Evolutionary conservation across 2,888 invertebrate species (phyloP), one percentile per base, ranked within the genome.

Genomic region (Mactromeris polynyma): DNA sequence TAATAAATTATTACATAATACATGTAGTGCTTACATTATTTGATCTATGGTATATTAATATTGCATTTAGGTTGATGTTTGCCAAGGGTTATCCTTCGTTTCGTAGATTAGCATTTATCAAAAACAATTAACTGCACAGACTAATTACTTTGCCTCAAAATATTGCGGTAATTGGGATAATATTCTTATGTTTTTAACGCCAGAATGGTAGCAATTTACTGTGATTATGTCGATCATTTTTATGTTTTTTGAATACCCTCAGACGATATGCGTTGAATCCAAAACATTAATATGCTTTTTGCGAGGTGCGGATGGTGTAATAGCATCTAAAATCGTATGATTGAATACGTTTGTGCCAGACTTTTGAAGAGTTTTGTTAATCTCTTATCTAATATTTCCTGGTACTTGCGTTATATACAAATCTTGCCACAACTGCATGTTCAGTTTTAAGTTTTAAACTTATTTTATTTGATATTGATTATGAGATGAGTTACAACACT

Each of bases 21-120:
- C 73, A 73, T 73, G 19, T 73, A 73, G 1, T 33, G 73, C 33
- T 73, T 26, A 36, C 26, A 36, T 73, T 17, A 73, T 73, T 26
- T 36, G 73, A 73, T 73, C 7, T 73, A 73, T 73, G 33, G 33
- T 33, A 11, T 73, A 33, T 73, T 73, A 73, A 19, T 73, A 73
- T 36, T 73, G 73, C 73, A 73, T 73, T 73, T 36, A 26, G 33
- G 73, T 19, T 73, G 73, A 26, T 73, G 73, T 17, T 33, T 73
- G 73, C 73, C 73, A 33, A 33, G 17, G 73, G 73, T 26, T 73
- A 73, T 36, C 36, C 19, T 33, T 33, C 73, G 14, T 26, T 17
- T 14, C 73, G 17, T 73, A 58, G 81, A 81, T 81, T 81, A 81
- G 51, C 81, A 81, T 81, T 54, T 81, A 81, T 81, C 38, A 54